These are phyloP conservation scores for Spodoptera exigua DNA, from an alignment of 2,888 invertebrate species.

Conservation along the genomic window DNA sequence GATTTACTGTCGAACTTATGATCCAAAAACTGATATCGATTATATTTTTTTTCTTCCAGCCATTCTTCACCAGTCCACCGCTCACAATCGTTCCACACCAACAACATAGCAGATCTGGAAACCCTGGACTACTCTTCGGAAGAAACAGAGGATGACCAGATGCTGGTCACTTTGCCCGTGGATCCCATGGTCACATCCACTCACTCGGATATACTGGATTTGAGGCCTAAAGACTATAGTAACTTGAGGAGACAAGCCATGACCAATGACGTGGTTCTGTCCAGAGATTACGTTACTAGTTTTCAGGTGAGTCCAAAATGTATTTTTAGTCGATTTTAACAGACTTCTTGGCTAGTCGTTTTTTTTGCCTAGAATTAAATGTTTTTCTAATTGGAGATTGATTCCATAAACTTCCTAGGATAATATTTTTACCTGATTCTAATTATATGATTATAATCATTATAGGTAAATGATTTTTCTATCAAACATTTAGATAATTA, in stretches of 20 bases:
- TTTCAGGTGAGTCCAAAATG: conserved; percentile 72
- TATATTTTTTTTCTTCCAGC: conserved; percentile 64
- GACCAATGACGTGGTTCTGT: conserved; percentile 75
- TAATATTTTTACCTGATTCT: too few species aligned
- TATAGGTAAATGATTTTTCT: too few species aligned
- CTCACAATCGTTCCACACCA: conserved; percentile 87
- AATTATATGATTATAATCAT: too few species aligned
- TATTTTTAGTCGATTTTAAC: too few species aligned
- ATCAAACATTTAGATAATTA: too few species aligned
- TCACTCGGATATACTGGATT: conserved; percentile 80
- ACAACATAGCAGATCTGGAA: conserved; percentile 77
- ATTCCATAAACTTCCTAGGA: too few species aligned
- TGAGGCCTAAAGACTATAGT: conserved; percentile 69
- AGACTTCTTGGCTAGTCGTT: too few species aligned
- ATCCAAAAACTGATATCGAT: background rate
- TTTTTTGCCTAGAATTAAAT: too few species aligned
- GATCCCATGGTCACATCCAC: conserved; percentile 84
- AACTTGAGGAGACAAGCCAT: conserved; percentile 69
- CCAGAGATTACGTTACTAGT: conserved; percentile 76
- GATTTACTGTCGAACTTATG: too few species aligned
- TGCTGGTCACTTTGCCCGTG: conserved; percentile 68
- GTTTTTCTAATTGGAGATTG: too few species aligned
- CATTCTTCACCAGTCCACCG: conserved; percentile 87
- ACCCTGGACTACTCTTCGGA: conserved; percentile 82
- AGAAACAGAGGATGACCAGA: conserved; percentile 78